Percentiles rank a stretch among this genome's conserved stretches.
phyloP scores from a whole-genome alignment of 1,140 invertebrate species.

The Caenorhabditis briggsae region DNA sequence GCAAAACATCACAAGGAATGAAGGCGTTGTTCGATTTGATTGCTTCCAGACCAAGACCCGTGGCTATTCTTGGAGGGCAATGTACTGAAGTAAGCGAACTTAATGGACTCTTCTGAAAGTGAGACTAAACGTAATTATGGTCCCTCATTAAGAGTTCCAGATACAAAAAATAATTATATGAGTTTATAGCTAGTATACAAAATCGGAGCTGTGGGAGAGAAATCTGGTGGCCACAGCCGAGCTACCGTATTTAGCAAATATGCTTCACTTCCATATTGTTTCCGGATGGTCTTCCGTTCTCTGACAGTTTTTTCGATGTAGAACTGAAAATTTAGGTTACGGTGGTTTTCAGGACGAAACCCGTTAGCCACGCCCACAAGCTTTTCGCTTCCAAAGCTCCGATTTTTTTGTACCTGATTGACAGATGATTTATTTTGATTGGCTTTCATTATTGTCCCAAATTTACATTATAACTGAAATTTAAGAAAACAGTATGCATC shows the following conservation, averaged over 20 bases:
- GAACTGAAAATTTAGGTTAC: neutral
- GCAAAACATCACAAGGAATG: conserved; percentile 96
- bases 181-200: neutral
- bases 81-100: conserved; percentile 89
- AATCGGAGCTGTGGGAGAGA: too few species aligned
- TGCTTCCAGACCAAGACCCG: conserved; percentile 88
- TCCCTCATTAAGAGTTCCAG: neutral
- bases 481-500: too few species aligned
- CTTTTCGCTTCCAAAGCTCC: too few species aligned
- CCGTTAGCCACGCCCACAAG: too few species aligned
- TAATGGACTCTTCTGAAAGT: conserved; percentile 3
- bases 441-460: too few species aligned
- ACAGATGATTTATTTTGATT: too few species aligned
- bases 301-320: neutral
- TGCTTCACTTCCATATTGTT: too few species aligned
- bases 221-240: too few species aligned
- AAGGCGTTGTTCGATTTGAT: conserved; percentile 99
- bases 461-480: too few species aligned
- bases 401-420: too few species aligned
- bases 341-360: too few species aligned
- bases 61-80: conserved; percentile 95
- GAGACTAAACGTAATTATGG: neutral
- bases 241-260: too few species aligned
- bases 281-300: neutral
- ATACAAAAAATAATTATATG: neutral